Conservation (phyloP, 2,113 vertebrate species). For the Jacana jacana region DNA sequence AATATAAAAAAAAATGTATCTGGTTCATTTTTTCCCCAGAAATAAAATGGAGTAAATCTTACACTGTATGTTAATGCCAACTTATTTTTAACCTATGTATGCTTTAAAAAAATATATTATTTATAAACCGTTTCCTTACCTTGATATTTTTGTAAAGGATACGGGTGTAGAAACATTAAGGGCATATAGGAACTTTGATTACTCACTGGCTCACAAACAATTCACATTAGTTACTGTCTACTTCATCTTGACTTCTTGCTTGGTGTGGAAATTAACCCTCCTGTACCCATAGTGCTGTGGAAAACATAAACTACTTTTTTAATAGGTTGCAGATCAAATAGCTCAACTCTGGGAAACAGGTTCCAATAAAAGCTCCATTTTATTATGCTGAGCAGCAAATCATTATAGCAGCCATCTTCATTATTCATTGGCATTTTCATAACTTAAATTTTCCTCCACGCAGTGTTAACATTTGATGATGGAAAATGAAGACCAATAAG, state of each 20-base stretch:
- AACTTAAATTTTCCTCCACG: conserved; percentile 50
- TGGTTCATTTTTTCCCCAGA: fast-evolving
- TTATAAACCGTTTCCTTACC: neutral
- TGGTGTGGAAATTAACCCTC: neutral
- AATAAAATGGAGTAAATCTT: neutral
- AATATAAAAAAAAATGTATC: too few relatives aligned
- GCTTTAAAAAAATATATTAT: neutral
- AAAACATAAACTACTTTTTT: neutral
- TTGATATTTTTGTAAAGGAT: neutral
- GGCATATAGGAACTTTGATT: neutral
- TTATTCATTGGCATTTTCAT: conserved; percentile 40
- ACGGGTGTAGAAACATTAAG: neutral
- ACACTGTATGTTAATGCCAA: neutral
- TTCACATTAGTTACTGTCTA: neutral
- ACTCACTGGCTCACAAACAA: neutral
- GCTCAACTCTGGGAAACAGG: neutral
- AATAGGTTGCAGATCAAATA: conserved; percentile 1
- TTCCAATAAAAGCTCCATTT: conserved; percentile 17
- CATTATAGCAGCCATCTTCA: conserved; percentile 4
- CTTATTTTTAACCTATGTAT: neutral
- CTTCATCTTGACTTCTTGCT: neutral
- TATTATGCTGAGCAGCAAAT: neutral
- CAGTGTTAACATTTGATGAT: conserved; percentile 40
- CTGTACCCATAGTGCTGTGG: neutral
- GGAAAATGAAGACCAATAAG: conserved; percentile 46